phyloP scores from a whole-genome alignment of 2,888 invertebrate species.

The Sericinus montela region DNA sequence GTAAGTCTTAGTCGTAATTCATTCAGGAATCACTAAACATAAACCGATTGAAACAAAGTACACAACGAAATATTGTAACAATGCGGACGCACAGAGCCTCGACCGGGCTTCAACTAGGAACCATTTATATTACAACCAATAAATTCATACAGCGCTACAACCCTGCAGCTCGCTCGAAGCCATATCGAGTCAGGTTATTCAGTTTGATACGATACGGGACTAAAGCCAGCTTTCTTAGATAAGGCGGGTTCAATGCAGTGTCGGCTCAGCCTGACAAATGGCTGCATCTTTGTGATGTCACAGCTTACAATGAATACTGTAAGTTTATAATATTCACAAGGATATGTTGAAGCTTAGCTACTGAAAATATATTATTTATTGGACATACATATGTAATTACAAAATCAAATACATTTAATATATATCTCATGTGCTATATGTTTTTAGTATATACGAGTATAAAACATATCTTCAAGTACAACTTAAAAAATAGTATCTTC shows the following conservation, averaged over 20 bases:
- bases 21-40: neutral
- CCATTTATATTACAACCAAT: conserved; percentile 23
- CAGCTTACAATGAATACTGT: conserved; percentile 22
- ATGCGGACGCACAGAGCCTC: neutral
- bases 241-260: conserved; percentile 56
- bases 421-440: no score
- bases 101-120: conserved; percentile 10
- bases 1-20: no score
- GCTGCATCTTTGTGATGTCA: conserved; percentile 51
- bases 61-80: conserved; percentile 3
- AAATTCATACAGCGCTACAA: conserved; percentile 25
- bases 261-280: conserved; percentile 68
- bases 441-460: no score
- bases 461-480: no score
- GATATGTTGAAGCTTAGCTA: conserved; percentile 1
- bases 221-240: conserved; percentile 60
- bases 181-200: conserved; percentile 53
- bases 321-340: conserved; percentile 12
- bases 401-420: no score
- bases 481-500: no score
- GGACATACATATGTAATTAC: no score
- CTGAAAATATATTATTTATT: neutral
- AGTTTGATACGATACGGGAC: conserved; percentile 50
- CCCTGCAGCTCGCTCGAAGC: conserved; percentile 31
- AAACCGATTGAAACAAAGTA: neutral